Conservation (phyloP, 2,797 vertebrate genomes). For the Picus viridis region DNA sequence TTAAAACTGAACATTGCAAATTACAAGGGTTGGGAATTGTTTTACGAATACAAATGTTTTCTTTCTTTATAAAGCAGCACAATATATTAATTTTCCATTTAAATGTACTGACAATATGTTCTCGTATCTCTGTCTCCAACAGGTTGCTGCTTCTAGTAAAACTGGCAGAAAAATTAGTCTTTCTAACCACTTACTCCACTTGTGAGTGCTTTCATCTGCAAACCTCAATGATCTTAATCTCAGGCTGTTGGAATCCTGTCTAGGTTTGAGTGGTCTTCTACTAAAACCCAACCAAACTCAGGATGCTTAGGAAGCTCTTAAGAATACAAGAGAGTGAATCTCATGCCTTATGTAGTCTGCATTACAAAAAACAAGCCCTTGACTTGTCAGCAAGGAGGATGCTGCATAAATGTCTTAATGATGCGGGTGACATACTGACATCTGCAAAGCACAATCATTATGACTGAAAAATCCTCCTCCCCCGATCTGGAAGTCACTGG, state of each 20-base stretch:
- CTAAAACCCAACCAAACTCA: not conserved
- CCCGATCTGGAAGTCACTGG: no score
- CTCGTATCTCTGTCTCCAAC: not conserved
- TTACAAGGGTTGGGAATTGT: not conserved
- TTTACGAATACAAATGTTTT: not conserved
- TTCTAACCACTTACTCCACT: not conserved
- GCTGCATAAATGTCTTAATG: not conserved
- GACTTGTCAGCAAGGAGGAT: not conserved
- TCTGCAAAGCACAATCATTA: fast-evolving
- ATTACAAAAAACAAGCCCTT: not conserved
- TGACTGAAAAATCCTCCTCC: not conserved
- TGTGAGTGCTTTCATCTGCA: not conserved
- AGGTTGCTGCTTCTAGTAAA: not conserved
- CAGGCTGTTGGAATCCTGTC: not conserved
- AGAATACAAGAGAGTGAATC: not conserved
- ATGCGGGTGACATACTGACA: not conserved
- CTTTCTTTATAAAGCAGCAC: not conserved
- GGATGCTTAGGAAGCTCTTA: not conserved
- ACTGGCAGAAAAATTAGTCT: not conserved
- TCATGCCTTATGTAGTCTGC: not conserved
- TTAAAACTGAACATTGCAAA: not conserved
- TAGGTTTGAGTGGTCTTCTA: not conserved
- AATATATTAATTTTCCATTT: not conserved
- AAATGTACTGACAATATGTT: not conserved
- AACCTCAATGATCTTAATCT: not conserved